Conservation (phyloP, 2,888 invertebrate species). For the Cyclophora punctaria region DNA sequence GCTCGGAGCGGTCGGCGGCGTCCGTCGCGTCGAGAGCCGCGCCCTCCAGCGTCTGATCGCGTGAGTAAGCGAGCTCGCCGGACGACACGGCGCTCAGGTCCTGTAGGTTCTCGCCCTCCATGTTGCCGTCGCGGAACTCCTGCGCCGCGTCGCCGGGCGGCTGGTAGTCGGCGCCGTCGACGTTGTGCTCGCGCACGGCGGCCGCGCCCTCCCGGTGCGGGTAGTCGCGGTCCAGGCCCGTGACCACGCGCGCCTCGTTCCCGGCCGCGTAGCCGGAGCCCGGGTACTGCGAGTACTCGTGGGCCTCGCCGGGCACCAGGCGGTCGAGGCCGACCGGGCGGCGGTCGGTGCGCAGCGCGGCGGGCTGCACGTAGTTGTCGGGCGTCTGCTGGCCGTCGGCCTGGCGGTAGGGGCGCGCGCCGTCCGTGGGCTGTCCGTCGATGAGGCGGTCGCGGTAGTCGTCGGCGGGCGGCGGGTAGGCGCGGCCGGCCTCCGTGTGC, state of each 20-base stretch:
- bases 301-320: constrained; percentile 78
- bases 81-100: constrained; percentile 56
- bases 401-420: constrained; percentile 52
- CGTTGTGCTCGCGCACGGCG: constrained; percentile 56
- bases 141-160: constrained; percentile 51
- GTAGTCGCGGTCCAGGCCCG: constrained; percentile 70
- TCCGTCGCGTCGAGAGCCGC: constrained; percentile 50
- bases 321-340: constrained; percentile 74
- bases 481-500: constrained; percentile 51
- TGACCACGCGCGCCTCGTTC: constrained; percentile 71
- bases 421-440: constrained; percentile 58
- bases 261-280: constrained; percentile 48
- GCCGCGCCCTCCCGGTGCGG: constrained; percentile 41
- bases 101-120: constrained; percentile 77
- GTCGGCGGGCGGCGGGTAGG: constrained; percentile 50
- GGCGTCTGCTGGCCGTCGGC: constrained; percentile 61
- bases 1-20: constrained; percentile 34
- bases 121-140: constrained; percentile 45
- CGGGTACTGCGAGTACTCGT: constrained; percentile 56
- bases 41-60: constrained; percentile 71
- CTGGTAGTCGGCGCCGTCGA: constrained; percentile 63
- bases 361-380: constrained; percentile 45
- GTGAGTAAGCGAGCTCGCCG: constrained; percentile 45
- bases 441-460: constrained; percentile 61
- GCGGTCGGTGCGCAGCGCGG: constrained; percentile 40